Conservation (phyloP, 2,888 invertebrate genomes). For the Callyntrura sp. region DNA sequence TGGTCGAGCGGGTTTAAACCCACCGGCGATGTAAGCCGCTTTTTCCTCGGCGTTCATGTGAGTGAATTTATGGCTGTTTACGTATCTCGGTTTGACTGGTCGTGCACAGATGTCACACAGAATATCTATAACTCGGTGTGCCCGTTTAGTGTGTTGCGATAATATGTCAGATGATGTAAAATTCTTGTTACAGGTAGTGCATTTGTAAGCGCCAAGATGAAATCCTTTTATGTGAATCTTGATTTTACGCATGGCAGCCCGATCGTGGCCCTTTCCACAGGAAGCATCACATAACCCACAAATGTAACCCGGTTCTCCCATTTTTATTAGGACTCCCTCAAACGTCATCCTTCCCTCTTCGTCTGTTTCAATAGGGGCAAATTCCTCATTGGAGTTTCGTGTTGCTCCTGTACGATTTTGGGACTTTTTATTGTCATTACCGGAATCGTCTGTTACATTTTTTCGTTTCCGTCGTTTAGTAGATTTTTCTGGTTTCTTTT, state of each 20-base stretch:
- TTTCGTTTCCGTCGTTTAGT: not conserved
- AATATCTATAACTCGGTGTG: not conserved
- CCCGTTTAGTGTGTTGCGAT: constrained; percentile 19
- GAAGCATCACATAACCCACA: constrained; percentile 32
- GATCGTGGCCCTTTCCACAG: constrained; percentile 11
- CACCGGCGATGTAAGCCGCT: not conserved
- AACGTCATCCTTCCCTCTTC: not conserved
- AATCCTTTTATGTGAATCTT: constrained; percentile 70
- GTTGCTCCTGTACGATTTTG: not conserved
- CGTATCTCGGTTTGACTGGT: constrained; percentile 26
- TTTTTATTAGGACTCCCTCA: constrained; percentile 45
- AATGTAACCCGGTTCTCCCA: not conserved
- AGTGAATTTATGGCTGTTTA: constrained; percentile 46
- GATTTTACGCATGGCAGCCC: constrained; percentile 32
- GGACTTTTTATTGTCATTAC: not conserved
- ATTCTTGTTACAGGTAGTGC: constrained; percentile 28
- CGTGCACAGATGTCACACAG: constrained; percentile 44
- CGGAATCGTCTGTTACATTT: not conserved
- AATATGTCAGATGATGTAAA: constrained; percentile 62
- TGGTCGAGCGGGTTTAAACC: constrained; percentile 35
- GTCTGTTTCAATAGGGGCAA: constrained; percentile 24
- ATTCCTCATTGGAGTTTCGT: constrained; percentile 40
- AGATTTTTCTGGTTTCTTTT: not conserved
- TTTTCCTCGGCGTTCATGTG: constrained; percentile 67
- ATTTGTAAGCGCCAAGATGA: constrained; percentile 54